A percentile compares a stretch with the other conserved stretches of the same genome.
These are phyloP conservation scores for Oophaga sylvatica DNA, from an alignment of 2,797 vertebrate species.

Conservation along the genomic window DNA sequence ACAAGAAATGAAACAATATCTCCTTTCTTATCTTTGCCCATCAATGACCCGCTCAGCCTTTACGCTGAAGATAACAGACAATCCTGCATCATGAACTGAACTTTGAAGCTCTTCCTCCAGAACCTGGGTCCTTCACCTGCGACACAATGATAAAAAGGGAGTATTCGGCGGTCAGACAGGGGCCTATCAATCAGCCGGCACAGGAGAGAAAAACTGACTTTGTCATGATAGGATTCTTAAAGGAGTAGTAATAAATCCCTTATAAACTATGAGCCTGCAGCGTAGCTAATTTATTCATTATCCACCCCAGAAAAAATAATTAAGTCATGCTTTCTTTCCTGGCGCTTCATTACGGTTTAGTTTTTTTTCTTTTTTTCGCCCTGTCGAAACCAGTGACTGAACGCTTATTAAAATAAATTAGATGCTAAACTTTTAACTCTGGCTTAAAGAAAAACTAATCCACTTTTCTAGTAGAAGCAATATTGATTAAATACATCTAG, in stretches of 20 bases:
- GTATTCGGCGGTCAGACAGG: slow-evolving; percentile 68
- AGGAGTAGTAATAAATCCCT: slow-evolving; percentile 82
- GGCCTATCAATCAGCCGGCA: slow-evolving; percentile 73
- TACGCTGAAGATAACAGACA: neutral
- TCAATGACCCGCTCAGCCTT: neutral
- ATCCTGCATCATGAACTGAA: slow-evolving; percentile 65
- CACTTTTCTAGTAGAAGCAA: slow-evolving; percentile 76
- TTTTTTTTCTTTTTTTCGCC: slow-evolving; percentile 54
- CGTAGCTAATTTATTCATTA: slow-evolving; percentile 88
- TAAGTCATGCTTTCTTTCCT: slow-evolving; percentile 77
- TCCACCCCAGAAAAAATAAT: slow-evolving; percentile 82
- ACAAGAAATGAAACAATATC: slow-evolving; percentile 7
- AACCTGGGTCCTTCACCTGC: slow-evolving; percentile 59
- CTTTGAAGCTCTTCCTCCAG: slow-evolving; percentile 62
- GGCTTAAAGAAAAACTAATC: slow-evolving; percentile 80
- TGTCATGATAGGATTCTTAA: slow-evolving; percentile 83
- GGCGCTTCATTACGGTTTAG: slow-evolving; percentile 75
- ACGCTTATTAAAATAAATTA: slow-evolving; percentile 84
- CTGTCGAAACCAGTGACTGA: slow-evolving; percentile 74
- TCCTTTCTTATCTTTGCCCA: neutral
- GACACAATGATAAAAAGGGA: slow-evolving; percentile 69
- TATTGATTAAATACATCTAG: slow-evolving; percentile 80
- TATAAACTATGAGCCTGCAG: slow-evolving; percentile 75
- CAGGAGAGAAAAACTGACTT: slow-evolving; percentile 78
- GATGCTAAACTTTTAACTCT: slow-evolving; percentile 81